These are phyloP conservation scores for Strix aluco DNA, from an alignment of 2,113 vertebrate genomes.

Conservation along the genomic window DNA sequence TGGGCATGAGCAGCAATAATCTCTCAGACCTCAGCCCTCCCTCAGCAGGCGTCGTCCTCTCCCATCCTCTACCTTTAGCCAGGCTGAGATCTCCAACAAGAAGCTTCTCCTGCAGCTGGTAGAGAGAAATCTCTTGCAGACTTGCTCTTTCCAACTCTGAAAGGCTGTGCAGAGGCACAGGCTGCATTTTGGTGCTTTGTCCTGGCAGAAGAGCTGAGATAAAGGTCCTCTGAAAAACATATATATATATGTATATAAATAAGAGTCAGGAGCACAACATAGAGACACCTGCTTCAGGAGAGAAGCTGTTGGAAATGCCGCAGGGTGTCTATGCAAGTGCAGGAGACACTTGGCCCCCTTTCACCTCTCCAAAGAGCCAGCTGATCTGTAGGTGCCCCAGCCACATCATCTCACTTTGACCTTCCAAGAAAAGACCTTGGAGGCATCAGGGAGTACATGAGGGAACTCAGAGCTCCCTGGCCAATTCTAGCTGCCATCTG, in stretches of 20 bases:
- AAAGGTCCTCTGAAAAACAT: not conserved
- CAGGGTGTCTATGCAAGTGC: not conserved
- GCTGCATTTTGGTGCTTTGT: not conserved
- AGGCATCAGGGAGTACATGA: too few species aligned
- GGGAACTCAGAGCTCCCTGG: not conserved
- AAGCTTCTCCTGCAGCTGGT: conserved; percentile 32
- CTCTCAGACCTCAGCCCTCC: too few species aligned
- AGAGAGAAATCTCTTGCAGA: conserved; percentile 22
- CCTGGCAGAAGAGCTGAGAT: not conserved
- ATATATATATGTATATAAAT: fast-evolving
- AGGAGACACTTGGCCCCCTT: not conserved
- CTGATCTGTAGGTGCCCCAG: not conserved
- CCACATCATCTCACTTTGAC: fast-evolving
- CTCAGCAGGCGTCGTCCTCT: not conserved
- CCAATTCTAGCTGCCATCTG: not conserved
- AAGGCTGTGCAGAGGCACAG: conserved; percentile 39
- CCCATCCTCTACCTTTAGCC: not conserved
- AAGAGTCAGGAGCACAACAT: not conserved
- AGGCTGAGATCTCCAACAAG: not conserved
- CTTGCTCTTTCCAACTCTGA: conserved; percentile 50
- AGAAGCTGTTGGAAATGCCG: not conserved
- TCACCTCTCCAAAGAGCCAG: not conserved
- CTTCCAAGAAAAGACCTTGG: not conserved
- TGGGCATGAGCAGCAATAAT: fast-evolving
- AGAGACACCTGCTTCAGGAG: fast-evolving